Conservation (phyloP, 2,113 vertebrate species). For the Xerus inauris region DNA sequence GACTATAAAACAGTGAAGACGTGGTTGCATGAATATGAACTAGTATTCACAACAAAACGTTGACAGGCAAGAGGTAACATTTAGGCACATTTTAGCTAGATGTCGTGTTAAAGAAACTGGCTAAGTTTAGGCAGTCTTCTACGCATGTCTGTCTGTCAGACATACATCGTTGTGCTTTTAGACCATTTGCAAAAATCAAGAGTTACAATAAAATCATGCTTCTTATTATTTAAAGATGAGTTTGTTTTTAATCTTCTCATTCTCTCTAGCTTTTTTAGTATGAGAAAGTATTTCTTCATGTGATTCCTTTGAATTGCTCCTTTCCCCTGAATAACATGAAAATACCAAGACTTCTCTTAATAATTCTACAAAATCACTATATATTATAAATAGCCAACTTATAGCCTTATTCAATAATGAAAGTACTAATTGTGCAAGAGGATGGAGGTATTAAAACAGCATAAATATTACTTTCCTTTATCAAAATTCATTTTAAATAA, state of each 20-base stretch:
- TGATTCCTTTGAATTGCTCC: not conserved
- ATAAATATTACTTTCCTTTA: not conserved
- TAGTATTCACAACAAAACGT: not conserved
- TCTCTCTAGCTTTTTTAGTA: not conserved
- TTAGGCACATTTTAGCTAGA: not conserved
- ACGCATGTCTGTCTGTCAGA: rapidly evolving
- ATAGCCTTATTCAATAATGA: not conserved
- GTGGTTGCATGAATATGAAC: not conserved
- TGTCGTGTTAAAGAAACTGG: not conserved
- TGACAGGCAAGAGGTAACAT: not conserved
- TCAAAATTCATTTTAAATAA: not conserved
- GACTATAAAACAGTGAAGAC: not conserved
- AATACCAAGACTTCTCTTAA: not conserved
- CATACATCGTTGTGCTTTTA: not conserved
- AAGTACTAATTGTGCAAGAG: not conserved
- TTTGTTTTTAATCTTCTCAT: not conserved
- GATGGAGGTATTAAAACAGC: not conserved
- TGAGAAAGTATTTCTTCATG: not conserved
- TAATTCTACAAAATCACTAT: not conserved
- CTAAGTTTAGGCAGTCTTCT: not conserved
- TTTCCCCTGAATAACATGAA: not conserved
- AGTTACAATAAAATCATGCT: not conserved
- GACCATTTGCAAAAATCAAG: not conserved
- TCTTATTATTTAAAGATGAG: not conserved
- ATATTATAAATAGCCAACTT: not conserved